Evolutionary conservation across 2,797 vertebrate species (phyloP).

Genomic region (Dicrostonyx torquatus): DNA sequence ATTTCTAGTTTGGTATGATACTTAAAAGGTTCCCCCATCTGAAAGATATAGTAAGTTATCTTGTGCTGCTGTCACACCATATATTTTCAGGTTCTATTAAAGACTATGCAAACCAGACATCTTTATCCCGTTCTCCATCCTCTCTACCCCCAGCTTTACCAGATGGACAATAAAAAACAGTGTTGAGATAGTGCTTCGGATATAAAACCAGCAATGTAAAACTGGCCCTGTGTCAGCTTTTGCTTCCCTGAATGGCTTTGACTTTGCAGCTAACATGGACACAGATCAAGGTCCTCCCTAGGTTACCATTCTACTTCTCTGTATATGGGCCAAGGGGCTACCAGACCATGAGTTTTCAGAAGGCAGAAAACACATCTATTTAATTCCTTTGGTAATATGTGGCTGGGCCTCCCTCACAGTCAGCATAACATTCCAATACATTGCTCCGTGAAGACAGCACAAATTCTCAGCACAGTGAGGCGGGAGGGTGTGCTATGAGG

Average conservation of each 20-base stretch:
- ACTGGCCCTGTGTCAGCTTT: neutral
- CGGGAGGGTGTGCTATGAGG: neutral
- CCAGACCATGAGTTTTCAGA: neutral
- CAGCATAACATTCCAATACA: neutral
- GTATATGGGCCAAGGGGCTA: neutral
- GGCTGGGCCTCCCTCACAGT: neutral
- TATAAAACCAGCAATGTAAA: slow-evolving; percentile 4
- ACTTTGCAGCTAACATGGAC: slow-evolving; percentile 24
- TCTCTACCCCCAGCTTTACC: neutral
- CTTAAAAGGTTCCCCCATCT: neutral
- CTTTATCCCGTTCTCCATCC: neutral
- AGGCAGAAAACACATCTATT: neutral
- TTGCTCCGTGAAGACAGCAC: neutral
- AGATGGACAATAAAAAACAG: slow-evolving; percentile 52
- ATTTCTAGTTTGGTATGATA: slow-evolving; percentile 34
- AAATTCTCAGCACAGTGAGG: neutral
- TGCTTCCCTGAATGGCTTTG: neutral
- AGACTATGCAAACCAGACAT: slow-evolving; percentile 43
- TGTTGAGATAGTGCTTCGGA: neutral
- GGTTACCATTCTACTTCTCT: neutral
- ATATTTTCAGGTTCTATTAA: slow-evolving; percentile 26
- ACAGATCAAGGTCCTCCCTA: neutral
- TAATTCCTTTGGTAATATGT: neutral
- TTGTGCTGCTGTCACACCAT: slow-evolving; percentile 27
- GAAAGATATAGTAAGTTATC: neutral